Conservation (phyloP, 1,140 invertebrate species). For the Pseudomyrmex gracilis region DNA sequence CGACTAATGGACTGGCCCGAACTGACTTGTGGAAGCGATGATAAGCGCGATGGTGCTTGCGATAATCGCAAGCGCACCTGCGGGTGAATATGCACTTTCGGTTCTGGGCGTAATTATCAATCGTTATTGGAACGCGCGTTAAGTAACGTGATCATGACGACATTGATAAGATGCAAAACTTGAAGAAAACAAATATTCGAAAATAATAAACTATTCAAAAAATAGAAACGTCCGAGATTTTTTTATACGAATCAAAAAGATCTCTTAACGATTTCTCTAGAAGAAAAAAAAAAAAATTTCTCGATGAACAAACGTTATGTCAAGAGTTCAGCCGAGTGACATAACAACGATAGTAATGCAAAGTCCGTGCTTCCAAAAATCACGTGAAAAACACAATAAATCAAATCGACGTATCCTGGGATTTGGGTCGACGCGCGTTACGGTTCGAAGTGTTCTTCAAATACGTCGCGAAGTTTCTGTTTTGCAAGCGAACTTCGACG, state of each 20-base stretch:
- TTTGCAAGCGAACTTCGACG: slow-evolving; percentile 31
- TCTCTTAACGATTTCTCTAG: not conserved
- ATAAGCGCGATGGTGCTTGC: not conserved
- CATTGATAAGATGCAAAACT: too few species aligned
- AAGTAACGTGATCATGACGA: not conserved
- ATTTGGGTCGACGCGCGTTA: not conserved
- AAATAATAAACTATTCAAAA: too few species aligned
- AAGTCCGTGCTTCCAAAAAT: slow-evolving; percentile 25
- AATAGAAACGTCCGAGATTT: not conserved
- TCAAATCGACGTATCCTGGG: slow-evolving; percentile 21
- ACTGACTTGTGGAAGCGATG: slow-evolving; percentile 9
- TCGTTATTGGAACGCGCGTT: not conserved
- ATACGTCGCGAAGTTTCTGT: slow-evolving; percentile 41
- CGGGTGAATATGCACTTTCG: not conserved
- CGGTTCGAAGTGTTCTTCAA: slow-evolving; percentile 15
- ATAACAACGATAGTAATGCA: slow-evolving; percentile 2
- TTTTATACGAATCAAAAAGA: slow-evolving; percentile 13
- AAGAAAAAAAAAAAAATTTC: slow-evolving; percentile 25
- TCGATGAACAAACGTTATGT: not conserved
- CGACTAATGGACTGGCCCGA: not conserved
- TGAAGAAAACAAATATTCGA: too few species aligned
- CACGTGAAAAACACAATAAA: slow-evolving; percentile 45
- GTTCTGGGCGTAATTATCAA: not conserved
- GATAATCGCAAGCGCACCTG: not conserved
- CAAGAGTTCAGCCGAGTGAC: slow-evolving; percentile 27